Evolutionary conservation across 1,140 invertebrate genomes (phyloP), one percentile per base, ranked within the genome.

Genomic region (Hylyphantes graminicola): DNA sequence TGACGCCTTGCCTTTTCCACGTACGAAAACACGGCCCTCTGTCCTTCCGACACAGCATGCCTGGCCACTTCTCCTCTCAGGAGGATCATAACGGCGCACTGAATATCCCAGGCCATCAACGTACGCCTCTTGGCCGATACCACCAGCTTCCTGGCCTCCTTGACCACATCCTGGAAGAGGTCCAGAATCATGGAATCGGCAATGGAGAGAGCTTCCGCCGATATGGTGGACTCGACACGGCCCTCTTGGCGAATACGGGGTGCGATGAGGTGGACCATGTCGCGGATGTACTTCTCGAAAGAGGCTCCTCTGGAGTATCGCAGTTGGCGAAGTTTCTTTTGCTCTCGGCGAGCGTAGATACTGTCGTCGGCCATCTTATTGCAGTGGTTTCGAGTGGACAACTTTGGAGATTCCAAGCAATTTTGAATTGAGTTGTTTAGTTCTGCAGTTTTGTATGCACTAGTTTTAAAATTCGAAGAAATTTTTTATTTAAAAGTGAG

Each of bases 51-150:
- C 0, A 55, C 55, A 0, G 76, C 76, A 35, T 78, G 76, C 7
- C n/a, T 78, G 8, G 76, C 76, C 3, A 78, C 51, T 67, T 78
- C 63, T 19, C 76, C 76, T 12, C 19, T 67, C 51, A 78, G 17
- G 0, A 6, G 7, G 15, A 7, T 15, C 15, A 53, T 0, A 1
- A 78, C 76, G 0, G 76, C 76, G 0, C 13, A 10, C 21, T 78
- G 63, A 10, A 78, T 50, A n/a, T 67, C 61, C 61, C 76, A 78
- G 2, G 50, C 63, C 6, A 53, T 67, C 64, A 78, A 13, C 5
- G 76, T 78, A 7, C 76, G 61, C 11, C 55, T 67, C 3, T 55
- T 55, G 17, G 61, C 19, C 0, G 35, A 9, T 0, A 55, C 2
- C 76, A 78, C 67, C n/a, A 78, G 10, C 7, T 55, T 8, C 19